Conservation (phyloP, 2,797 vertebrate species). For the Brotula barbata region DNA sequence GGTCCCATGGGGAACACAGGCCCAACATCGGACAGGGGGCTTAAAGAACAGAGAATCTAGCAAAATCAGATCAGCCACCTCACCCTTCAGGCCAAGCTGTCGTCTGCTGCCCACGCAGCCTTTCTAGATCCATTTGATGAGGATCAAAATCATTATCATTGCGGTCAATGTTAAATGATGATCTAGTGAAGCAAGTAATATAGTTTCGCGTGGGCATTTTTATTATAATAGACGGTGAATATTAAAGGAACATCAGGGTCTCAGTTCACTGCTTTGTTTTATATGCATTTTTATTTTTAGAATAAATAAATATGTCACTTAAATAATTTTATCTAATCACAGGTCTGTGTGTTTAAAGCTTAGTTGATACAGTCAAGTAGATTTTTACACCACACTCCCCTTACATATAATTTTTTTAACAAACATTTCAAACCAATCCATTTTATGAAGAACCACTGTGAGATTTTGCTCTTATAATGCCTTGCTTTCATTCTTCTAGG, state of each 20-base stretch:
- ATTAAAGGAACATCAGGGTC: background rate
- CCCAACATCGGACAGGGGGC: conserved; percentile 64
- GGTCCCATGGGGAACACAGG: conserved; percentile 51
- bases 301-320: no score
- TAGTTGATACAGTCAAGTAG: background rate
- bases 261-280: background rate
- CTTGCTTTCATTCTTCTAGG: conserved; percentile 35
- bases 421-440: background rate
- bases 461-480: conserved; percentile 10
- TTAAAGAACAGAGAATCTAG: conserved; percentile 69
- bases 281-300: no score
- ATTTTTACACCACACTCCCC: background rate
- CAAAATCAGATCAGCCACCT: conserved; percentile 68
- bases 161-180: no score
- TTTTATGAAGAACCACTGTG: conserved; percentile 1
- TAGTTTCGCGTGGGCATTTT: background rate
- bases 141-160: conserved; percentile 1
- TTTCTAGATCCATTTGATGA: conserved; percentile 15
- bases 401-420: no score
- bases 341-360: background rate
- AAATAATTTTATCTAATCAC: no score
- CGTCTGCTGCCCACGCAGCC: conserved; percentile 65
- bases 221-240: background rate
- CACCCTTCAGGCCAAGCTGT: conserved; percentile 70
- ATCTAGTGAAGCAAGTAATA: background rate